Percentiles rank a stretch among this genome's conserved stretches.
Conservation (phyloP, 1,140 invertebrate species). For the Drosophila obscura region DNA sequence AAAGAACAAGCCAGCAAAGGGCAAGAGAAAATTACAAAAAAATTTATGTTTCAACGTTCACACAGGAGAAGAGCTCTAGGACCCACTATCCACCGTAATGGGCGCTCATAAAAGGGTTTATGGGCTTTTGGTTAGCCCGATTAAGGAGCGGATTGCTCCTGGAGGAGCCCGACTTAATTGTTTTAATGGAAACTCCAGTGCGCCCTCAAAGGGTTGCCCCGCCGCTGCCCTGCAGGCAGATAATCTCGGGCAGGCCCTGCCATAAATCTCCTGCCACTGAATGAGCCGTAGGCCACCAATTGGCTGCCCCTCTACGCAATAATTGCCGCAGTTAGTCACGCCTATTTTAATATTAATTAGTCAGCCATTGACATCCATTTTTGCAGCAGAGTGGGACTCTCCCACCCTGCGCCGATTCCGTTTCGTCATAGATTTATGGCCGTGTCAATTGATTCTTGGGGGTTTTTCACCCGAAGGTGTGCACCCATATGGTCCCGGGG, state of each 20-base stretch:
- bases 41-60: slow-evolving; percentile 77
- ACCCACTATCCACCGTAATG: slow-evolving; percentile 24
- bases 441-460: slow-evolving; percentile 65
- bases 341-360: slow-evolving; percentile 75
- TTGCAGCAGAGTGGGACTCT: slow-evolving; percentile 2
- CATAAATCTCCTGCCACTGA: slow-evolving; percentile 45
- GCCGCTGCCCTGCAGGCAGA: neutral
- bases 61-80: slow-evolving; percentile 5
- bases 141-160: slow-evolving; percentile 62
- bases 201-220: slow-evolving; percentile 24
- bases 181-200: slow-evolving; percentile 29
- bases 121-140: slow-evolving; percentile 74
- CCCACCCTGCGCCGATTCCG: neutral
- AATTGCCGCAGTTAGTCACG: slow-evolving; percentile 72
- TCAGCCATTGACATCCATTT: slow-evolving; percentile 41
- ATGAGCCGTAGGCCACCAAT: slow-evolving; percentile 28
- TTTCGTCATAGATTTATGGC: slow-evolving; percentile 65
- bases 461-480: slow-evolving; percentile 51
- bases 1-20: slow-evolving; percentile 85
- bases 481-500: slow-evolving; percentile 63
- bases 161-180: slow-evolving; percentile 59
- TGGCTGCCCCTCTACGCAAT: slow-evolving; percentile 30
- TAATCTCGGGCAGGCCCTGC: slow-evolving; percentile 13
- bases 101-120: slow-evolving; percentile 74
- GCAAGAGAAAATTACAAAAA: slow-evolving; percentile 76